These are phyloP conservation scores for Hydra vulgaris DNA, from an alignment of 30 jellyfish, hydroid and myxozoan species.

Conservation along the genomic window DNA sequence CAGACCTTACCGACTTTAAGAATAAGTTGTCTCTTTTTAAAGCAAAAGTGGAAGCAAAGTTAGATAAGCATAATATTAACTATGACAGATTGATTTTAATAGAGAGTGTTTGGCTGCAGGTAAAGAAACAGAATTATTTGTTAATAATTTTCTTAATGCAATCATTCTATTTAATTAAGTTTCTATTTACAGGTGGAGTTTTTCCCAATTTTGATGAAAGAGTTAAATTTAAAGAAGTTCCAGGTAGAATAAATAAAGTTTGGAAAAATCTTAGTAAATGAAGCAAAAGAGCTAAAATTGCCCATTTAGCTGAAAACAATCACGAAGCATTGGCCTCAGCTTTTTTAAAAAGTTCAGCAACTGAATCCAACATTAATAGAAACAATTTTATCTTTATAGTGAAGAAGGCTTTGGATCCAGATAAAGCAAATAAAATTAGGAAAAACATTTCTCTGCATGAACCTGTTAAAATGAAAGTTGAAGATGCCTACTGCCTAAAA, in stretches of 20 bases:
- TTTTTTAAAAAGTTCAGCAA: not conserved
- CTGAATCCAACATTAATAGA: not conserved
- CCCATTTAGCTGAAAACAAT: not conserved
- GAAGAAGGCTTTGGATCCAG: not conserved
- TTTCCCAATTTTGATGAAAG: not conserved
- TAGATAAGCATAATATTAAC: not conserved
- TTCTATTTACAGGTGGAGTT: not conserved
- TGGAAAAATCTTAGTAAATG: not conserved
- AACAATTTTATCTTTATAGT: not conserved
- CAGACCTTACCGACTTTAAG: not conserved
- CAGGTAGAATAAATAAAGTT: not conserved
- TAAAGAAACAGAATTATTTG: not conserved
- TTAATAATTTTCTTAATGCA: not conserved
- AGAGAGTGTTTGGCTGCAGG: not conserved
- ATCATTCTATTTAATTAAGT: not conserved
- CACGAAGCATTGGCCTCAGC: not conserved
- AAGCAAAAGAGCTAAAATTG: not conserved
- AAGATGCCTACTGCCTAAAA: too few relatives aligned
- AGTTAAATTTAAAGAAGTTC: not conserved
- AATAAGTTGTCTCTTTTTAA: not conserved
- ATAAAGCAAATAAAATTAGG: too few relatives aligned
- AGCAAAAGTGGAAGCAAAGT: not conserved
- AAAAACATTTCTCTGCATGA: too few relatives aligned
- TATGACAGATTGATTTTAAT: not conserved
- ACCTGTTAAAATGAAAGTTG: too few relatives aligned